Evolutionary conservation across 2,888 invertebrate genomes (phyloP).

Genomic region (Metellina segmentata): DNA sequence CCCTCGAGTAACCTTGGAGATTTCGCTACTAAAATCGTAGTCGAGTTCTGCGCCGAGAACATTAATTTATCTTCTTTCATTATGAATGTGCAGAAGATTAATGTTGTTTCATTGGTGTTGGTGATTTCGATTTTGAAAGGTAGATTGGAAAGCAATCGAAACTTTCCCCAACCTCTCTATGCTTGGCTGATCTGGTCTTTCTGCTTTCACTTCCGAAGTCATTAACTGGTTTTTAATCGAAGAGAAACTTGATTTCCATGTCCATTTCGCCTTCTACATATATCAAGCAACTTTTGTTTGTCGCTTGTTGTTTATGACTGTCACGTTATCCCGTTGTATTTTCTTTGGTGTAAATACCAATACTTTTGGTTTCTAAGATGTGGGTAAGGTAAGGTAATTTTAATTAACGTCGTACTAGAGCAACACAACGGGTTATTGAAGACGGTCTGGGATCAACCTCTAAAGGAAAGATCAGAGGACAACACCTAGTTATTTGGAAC

Average conservation of each 20-base stretch:
- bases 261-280: conserved; percentile 14
- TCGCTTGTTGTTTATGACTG: not conserved
- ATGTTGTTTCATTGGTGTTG: not conserved
- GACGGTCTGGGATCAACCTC: no score
- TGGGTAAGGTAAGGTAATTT: no score
- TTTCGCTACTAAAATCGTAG: not conserved
- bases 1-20: not conserved
- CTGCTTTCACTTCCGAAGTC: conserved; percentile 13
- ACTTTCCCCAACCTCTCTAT: not conserved
- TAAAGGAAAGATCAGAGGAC: no score
- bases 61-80: not conserved
- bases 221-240: conserved; percentile 12
- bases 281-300: conserved; percentile 25
- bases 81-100: not conserved
- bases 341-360: no score
- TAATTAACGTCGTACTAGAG: no score
- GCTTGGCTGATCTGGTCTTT: conserved; percentile 20
- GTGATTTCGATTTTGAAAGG: not conserved
- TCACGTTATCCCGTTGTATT: no score
- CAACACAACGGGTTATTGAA: no score
- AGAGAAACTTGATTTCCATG: not conserved
- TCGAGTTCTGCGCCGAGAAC: not conserved
- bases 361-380: no score
- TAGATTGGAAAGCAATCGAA: not conserved
- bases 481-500: no score